Evolutionary conservation across 2,797 vertebrate species (phyloP), one percentile per base, ranked within the genome.

Genomic region (Crenuchus spilurus): DNA sequence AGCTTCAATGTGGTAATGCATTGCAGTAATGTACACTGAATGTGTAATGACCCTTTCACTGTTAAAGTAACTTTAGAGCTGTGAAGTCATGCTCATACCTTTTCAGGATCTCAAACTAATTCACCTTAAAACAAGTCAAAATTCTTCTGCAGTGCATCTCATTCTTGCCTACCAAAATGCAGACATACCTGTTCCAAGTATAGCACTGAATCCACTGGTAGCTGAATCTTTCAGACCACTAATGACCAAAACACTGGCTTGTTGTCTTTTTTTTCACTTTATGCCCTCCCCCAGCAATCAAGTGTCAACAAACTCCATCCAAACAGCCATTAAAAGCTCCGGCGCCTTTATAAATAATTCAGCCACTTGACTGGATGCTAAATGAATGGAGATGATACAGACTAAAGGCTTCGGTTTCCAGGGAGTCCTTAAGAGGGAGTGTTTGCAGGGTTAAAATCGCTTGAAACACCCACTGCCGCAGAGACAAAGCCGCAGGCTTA

Each of bases 311-410:
- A 83, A 86, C 80, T 85, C 85, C 83, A 87, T 80, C 72, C 77
- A 77, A 79, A 68, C 60, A 78, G 65, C 77, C 82, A 80, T 75
- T 81, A 79, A 81, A 77, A 78, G 77, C 79, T 68, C 49, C 78
- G 80, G 75, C 37, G 79, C 74, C 81, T 84, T 92, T 90, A 91
- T 92, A 90, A 92, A 92, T 94, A 91, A 93, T 92, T 91, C 89
- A 92, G 76, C 76, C 84, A 82, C 84, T 89, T 85, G 85, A 86
- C 84, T 86, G 82, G 84, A 87, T 85, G 72, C 72, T 75, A 82
- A 74, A 84, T 89, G 86, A 89, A 88, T 88, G 86, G 88, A 84
- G 86, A 74, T 88, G 87, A 86, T 72, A 85, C 61, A 79, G 77
- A 84, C 86, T 83, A 75, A 87, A 85, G 86, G 84, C 64, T 75